A percentile compares a stretch with the other conserved stretches of the same genome.
phyloP scores from a whole-genome alignment of 92 coral and sea anemone genomes.

The Porites rus region DNA sequence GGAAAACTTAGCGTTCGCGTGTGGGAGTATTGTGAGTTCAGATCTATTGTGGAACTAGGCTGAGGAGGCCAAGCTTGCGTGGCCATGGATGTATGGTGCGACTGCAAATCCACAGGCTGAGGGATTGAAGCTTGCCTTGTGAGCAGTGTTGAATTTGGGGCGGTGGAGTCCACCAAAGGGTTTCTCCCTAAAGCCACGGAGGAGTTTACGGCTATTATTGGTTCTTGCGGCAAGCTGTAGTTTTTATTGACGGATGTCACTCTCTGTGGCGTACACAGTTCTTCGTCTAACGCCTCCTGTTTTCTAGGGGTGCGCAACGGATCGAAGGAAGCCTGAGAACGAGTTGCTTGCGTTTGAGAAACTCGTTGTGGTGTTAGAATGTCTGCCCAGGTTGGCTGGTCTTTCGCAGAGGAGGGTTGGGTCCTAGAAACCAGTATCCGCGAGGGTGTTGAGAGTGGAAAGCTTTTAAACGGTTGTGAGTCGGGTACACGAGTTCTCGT shows the following conservation, averaged over 20 bases:
- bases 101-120: background rate
- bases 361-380: conserved; percentile 25
- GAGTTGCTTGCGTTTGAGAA: background rate
- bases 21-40: background rate
- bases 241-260: background rate
- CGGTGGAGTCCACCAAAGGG: background rate
- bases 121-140: background rate
- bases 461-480: background rate
- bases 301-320: conserved; percentile 21
- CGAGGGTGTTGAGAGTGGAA: conserved; percentile 6
- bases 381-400: conserved; percentile 49
- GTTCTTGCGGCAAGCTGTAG: background rate
- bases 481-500: background rate
- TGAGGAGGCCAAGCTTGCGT: background rate
- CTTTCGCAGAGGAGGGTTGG: conserved; percentile 16
- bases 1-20: background rate
- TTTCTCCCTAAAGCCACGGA: background rate
- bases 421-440: conserved; percentile 10
- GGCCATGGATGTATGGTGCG: background rate
- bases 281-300: background rate
- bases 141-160: background rate
- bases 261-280: conserved; percentile 19
- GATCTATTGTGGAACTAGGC: background rate
- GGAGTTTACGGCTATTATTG: background rate
- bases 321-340: conserved; percentile 1